phyloP scores from a whole-genome alignment of 2,797 vertebrate species.

The Austrolebias charrua region DNA sequence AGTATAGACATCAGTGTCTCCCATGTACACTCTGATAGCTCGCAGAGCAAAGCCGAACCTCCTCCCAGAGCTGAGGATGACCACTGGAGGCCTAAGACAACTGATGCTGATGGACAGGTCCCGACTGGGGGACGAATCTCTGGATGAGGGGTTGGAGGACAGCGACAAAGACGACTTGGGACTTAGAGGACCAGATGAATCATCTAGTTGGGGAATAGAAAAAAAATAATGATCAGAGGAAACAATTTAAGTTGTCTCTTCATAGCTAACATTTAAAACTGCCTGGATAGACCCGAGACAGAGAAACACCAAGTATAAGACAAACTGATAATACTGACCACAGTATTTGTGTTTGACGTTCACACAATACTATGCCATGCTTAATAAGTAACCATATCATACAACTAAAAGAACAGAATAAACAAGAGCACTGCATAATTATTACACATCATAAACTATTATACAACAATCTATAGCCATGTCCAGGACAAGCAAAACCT shows the following conservation, averaged over 20 bases:
- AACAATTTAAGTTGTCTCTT: too few relatives aligned
- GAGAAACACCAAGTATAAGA: not conserved
- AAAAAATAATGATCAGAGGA: not conserved
- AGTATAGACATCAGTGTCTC: conserved; percentile 76
- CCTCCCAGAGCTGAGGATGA: conserved; percentile 79
- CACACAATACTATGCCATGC: too few relatives aligned
- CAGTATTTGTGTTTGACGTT: too few relatives aligned
- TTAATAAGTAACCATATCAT: too few relatives aligned
- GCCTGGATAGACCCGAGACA: too few relatives aligned
- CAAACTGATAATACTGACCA: too few relatives aligned
- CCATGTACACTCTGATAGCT: conserved; percentile 79
- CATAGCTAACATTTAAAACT: too few relatives aligned
- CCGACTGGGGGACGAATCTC: conserved; percentile 77
- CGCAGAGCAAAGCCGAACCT: conserved; percentile 77
- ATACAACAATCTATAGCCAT: too few relatives aligned
- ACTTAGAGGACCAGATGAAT: conserved; percentile 69
- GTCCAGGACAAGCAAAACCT: too few relatives aligned
- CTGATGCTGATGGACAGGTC: conserved; percentile 71
- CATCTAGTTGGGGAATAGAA: conserved; percentile 53
- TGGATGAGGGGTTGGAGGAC: conserved; percentile 78
- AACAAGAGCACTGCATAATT: too few relatives aligned
- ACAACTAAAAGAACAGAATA: too few relatives aligned
- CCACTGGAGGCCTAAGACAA: conserved; percentile 74
- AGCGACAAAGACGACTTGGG: conserved; percentile 78
- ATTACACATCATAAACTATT: too few relatives aligned